Evolutionary conservation across 2,888 invertebrate genomes (phyloP), one percentile per base, ranked within the genome.

Genomic region (Tenthredo distinguenda): DNA sequence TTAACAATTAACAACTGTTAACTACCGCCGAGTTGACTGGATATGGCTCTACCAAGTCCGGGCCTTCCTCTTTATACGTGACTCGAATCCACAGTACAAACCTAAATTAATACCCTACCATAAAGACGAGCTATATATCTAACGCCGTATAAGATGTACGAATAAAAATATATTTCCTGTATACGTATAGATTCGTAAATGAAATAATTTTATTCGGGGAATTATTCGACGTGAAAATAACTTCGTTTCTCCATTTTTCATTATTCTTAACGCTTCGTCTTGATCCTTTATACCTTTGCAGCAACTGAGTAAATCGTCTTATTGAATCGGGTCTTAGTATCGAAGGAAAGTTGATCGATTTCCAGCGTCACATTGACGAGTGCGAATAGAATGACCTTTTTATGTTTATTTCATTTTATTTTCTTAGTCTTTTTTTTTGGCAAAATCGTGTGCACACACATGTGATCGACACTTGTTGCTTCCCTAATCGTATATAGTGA

Each of bases 1-100:
- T 90, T 91, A 90, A 89, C 88, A 89, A 90, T 90, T 87, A 89
- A 89, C 86, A 62, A 58, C 85, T 77, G 71, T 85, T 72, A 81
- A 86, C 87, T 88, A 89, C 88, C 88, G 85, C 85, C 81, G 2
- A 21, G 37, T 9, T 77, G 34, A 26, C 58, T 81, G 40, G 81
- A 81, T 81, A 62, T 81, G 81, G 81, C 62, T 26, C 50, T 47
- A 55, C 21, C 50, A 31, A 81, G 58, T 62, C 12, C 21, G 37
- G 37, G 58, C 62, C 37, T 81, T 58, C 62, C 55, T 77, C 10
- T 10, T 62, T 81, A n/a, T 58, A 81, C 81, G 81, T 81, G 81
- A 81, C 81, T 62, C 81, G 81, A 81, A 81, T 81, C n/a, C 15
- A 77, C 10, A 40, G 7, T 74, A 43, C 3, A 55, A 77, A 47